Conservation (phyloP, 2,797 vertebrate genomes). For the Onychomys leucogaster region DNA sequence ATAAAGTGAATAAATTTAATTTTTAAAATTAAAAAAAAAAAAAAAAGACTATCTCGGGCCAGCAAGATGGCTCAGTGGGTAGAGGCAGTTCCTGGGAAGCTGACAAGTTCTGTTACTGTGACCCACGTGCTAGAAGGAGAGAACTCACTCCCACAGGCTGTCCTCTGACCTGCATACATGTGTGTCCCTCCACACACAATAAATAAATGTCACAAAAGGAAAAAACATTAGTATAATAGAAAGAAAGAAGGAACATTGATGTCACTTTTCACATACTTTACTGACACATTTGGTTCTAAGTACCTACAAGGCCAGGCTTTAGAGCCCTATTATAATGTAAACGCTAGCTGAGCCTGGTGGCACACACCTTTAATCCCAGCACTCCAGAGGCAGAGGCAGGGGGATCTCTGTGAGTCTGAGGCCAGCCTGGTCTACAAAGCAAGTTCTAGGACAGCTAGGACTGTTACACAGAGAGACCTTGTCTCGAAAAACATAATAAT, state of each 20-base stretch:
- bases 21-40: background rate
- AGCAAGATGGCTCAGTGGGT: background rate
- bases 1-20: background rate
- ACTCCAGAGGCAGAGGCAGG: background rate
- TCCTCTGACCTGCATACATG: background rate
- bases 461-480: background rate
- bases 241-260: background rate
- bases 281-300: background rate
- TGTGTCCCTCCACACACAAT: background rate
- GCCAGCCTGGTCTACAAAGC: background rate
- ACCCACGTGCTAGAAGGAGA: background rate
- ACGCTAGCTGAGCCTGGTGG: background rate
- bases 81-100: background rate
- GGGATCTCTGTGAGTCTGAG: background rate
- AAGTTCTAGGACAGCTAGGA: background rate
- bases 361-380: background rate
- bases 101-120: background rate
- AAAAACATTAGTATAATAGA: background rate
- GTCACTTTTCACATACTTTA: background rate
- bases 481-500: background rate
- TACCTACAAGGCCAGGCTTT: background rate
- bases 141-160: background rate
- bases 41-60: background rate
- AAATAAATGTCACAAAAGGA: background rate
- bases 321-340: background rate